Percentiles rank a stretch among this genome's conserved stretches.
Conservation (phyloP, 2,888 invertebrate genomes). For the Choristoneura rosaceana region DNA sequence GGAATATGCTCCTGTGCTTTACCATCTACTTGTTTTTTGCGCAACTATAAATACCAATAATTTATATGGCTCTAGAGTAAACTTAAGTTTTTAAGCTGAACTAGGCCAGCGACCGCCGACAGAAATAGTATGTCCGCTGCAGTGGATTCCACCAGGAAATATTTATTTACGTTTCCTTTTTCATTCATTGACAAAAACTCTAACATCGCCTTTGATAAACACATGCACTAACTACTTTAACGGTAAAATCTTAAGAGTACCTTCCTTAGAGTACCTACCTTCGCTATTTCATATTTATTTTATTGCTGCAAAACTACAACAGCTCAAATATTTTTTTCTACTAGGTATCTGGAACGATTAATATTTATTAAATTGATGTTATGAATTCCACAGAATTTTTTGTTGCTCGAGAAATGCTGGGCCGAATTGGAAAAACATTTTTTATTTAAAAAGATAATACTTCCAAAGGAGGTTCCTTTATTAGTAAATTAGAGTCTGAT, state of each 20-base stretch:
- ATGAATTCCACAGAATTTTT: no score
- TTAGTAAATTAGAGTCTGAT: no score
- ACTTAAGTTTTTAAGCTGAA: constrained; percentile 34
- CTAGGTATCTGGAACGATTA: no score
- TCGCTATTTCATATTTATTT: no score
- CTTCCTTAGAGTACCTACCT: not conserved
- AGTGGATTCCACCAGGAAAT: constrained; percentile 6
- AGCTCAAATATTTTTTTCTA: no score
- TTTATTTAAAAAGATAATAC: no score
- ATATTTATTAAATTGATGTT: no score
- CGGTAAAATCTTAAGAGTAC: not conserved
- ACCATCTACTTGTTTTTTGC: constrained; percentile 60
- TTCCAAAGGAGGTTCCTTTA: no score
- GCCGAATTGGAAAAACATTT: no score
- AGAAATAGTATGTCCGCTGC: constrained; percentile 38
- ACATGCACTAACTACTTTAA: constrained; percentile 4
- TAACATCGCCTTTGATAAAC: constrained; percentile 10
- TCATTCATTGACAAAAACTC: not conserved
- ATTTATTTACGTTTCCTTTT: not conserved
- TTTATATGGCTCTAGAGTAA: constrained; percentile 54
- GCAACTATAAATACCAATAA: constrained; percentile 53
- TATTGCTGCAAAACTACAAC: no score
- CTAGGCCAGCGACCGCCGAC: constrained; percentile 43
- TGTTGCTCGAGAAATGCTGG: no score
- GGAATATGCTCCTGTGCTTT: constrained; percentile 49